These are phyloP conservation scores for Falco biarmicus DNA, from an alignment of 2,797 vertebrate genomes.

Conservation along the genomic window DNA sequence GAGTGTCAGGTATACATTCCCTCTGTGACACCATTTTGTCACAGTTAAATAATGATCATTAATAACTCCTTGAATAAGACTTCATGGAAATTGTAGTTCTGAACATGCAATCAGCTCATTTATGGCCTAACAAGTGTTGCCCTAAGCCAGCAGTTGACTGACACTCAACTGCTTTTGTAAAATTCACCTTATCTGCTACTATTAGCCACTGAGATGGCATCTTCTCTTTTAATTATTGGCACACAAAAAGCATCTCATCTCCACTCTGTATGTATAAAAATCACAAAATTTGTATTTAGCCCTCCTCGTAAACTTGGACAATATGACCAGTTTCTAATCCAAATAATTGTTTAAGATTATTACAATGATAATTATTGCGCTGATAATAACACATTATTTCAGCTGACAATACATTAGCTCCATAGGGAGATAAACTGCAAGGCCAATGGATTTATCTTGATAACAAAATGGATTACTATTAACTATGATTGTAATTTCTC, in stretches of 20 bases:
- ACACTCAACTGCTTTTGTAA: not conserved
- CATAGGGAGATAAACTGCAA: constrained; percentile 50
- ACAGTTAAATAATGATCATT: constrained; percentile 30
- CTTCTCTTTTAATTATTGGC: not conserved
- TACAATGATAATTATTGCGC: constrained; percentile 30
- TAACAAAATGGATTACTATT: constrained; percentile 37
- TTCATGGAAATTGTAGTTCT: constrained; percentile 43
- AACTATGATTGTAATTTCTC: constrained; percentile 7
- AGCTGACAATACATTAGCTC: constrained; percentile 37
- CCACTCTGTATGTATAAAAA: not conserved
- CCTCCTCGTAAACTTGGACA: constrained; percentile 6
- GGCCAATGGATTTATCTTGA: constrained; percentile 32
- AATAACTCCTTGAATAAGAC: constrained; percentile 46
- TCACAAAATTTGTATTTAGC: not conserved
- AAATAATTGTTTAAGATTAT: constrained; percentile 42
- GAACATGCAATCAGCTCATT: constrained; percentile 47
- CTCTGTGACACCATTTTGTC: not conserved
- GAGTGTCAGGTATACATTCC: not conserved
- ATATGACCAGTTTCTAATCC: constrained; percentile 23
- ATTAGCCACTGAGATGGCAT: not conserved
- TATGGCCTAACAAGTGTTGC: constrained; percentile 20
- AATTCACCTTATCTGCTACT: not conserved
- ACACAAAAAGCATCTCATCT: not conserved
- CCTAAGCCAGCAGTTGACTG: constrained; percentile 2
- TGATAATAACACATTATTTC: constrained; percentile 42